phyloP scores from a whole-genome alignment of 2,797 vertebrate species.

The Setipinna tenuifilis region DNA sequence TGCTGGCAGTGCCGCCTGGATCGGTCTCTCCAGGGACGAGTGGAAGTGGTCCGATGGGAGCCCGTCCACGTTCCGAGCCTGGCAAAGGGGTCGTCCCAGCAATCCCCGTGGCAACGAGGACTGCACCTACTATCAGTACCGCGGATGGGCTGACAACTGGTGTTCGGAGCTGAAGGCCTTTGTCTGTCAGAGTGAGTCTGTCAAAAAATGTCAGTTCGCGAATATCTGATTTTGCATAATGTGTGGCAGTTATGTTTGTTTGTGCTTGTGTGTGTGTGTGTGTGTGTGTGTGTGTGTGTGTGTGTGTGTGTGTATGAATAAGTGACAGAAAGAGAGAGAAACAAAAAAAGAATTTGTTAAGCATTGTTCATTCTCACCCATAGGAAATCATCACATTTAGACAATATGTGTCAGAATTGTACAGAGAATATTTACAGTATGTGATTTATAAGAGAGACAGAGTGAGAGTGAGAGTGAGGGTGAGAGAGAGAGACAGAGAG shows the following conservation, averaged over 20 bases:
- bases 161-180: not conserved
- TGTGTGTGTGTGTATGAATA: not conserved
- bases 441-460: conserved; percentile 5
- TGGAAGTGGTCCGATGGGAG: conserved; percentile 55
- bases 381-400: conserved; percentile 14
- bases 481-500: too few relatives aligned
- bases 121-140: not conserved
- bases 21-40: conserved; percentile 48
- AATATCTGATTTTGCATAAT: too few relatives aligned
- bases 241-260: too few relatives aligned
- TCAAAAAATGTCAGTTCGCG: too few relatives aligned
- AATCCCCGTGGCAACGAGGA: fast-evolving
- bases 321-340: not conserved
- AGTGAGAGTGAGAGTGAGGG: not conserved
- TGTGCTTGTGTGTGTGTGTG: too few relatives aligned
- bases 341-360: too few relatives aligned
- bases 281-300: too few relatives aligned
- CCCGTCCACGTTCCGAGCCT: conserved; percentile 32
- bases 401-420: too few relatives aligned
- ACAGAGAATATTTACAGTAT: too few relatives aligned
- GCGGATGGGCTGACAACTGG: not conserved
- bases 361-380: too few relatives aligned
- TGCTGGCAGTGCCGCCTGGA: conserved; percentile 1
- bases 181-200: not conserved
- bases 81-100: not conserved